Percentiles rank a stretch among this genome's conserved stretches.
These are phyloP conservation scores for Smithornis capensis DNA, from an alignment of 2,113 vertebrate species.

Conservation along the genomic window DNA sequence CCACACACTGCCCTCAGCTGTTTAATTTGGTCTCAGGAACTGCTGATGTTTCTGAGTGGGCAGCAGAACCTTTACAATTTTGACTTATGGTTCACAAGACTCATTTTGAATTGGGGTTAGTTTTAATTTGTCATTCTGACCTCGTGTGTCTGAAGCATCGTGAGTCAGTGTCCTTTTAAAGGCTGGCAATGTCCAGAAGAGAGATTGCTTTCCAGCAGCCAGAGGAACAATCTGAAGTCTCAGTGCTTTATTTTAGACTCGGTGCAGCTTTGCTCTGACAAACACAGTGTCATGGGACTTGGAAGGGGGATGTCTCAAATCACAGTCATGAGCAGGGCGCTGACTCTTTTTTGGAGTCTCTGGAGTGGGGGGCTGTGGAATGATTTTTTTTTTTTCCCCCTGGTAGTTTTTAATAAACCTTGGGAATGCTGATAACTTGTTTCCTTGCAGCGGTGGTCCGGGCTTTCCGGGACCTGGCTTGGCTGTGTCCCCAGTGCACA, in stretches of 20 bases:
- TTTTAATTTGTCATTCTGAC: slow-evolving; percentile 16
- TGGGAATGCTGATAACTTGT: not conserved
- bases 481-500: slow-evolving; percentile 90
- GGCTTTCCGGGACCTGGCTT: slow-evolving; percentile 90
- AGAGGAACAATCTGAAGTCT: not conserved
- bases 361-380: not conserved
- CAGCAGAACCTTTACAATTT: not conserved
- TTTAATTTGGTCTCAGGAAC: not conserved
- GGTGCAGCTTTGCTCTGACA: not conserved
- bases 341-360: not conserved
- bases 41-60: not conserved
- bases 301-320: not conserved
- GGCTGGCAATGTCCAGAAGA: not conserved
- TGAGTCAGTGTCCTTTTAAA: slow-evolving; percentile 33
- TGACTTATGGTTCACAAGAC: not conserved
- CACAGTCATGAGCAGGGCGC: not conserved
- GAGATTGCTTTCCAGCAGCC: not conserved
- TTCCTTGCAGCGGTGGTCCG: slow-evolving; percentile 84
- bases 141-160: not conserved
- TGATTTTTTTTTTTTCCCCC: not conserved
- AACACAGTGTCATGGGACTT: not conserved
- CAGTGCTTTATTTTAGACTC: not conserved
- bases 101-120: not conserved
- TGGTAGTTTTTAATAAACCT: not conserved
- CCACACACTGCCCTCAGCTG: not conserved